Percentiles rank a stretch among this genome's conserved stretches.
phyloP scores from a whole-genome alignment of 2,888 invertebrate genomes.

The Microctonus brassicae region DNA sequence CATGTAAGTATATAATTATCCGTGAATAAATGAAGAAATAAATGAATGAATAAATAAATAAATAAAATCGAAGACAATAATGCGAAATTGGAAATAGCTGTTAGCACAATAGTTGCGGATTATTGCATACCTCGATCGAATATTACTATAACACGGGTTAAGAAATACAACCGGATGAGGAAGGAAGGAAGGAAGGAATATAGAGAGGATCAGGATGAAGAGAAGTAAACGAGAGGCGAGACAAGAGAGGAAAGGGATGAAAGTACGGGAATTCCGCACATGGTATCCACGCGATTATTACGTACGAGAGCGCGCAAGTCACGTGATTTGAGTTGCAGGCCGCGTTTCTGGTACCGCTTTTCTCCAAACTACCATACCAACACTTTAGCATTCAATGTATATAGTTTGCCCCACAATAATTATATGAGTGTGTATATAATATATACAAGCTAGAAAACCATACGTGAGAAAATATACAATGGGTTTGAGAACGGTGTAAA shows the following conservation, averaged over 20 bases:
- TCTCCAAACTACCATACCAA: constrained; percentile 25
- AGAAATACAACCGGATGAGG: background rate
- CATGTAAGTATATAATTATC: no score
- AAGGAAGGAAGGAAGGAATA: background rate
- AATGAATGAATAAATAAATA: no score
- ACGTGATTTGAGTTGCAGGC: constrained; percentile 30
- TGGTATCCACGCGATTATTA: constrained; percentile 31
- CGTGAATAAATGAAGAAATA: no score
- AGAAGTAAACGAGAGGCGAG: background rate
- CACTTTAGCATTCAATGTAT: constrained; percentile 16
- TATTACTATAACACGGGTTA: background rate
- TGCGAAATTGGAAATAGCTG: background rate
- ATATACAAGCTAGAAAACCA: constrained; percentile 3
- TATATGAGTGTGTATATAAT: background rate
- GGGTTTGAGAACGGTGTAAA: constrained; percentile 17
- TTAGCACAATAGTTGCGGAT: background rate
- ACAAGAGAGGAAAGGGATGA: background rate
- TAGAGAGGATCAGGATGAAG: background rate
- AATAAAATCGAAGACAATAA: background rate
- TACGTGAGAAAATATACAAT: constrained; percentile 18
- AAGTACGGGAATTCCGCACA: constrained; percentile 22
- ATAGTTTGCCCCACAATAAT: background rate
- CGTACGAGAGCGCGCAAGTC: constrained; percentile 25
- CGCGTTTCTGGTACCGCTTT: constrained; percentile 29
- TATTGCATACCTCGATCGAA: background rate